A percentile compares a stretch with the other conserved stretches of the same genome.
phyloP scores from a whole-genome alignment of 2,797 vertebrate genomes.

The Pachyuromys duprasi region DNA sequence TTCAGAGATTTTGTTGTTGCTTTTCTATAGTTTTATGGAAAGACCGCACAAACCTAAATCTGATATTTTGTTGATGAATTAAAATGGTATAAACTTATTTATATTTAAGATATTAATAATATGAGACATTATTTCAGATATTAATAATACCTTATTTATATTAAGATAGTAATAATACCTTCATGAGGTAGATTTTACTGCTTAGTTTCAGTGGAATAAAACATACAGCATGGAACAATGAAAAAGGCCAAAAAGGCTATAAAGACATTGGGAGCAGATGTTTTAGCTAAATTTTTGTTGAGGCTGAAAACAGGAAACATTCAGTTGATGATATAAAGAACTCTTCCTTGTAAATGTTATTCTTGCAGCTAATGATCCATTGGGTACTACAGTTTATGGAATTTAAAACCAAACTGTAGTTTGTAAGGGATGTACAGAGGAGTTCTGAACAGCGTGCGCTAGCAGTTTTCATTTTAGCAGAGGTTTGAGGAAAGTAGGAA shows the following conservation, averaged over 20 bases:
- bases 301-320: slow-evolving; percentile 65
- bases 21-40: slow-evolving; percentile 62
- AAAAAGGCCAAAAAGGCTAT: background rate
- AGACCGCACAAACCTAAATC: background rate
- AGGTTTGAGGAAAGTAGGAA: slow-evolving; percentile 60
- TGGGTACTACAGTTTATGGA: background rate
- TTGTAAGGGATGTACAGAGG: slow-evolving; percentile 35
- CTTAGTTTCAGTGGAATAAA: slow-evolving; percentile 17
- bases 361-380: background rate
- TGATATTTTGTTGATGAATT: slow-evolving; percentile 19
- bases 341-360: slow-evolving; percentile 2
- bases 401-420: slow-evolving; percentile 20
- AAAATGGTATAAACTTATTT: slow-evolving; percentile 36
- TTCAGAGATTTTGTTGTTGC: slow-evolving; percentile 20
- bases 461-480: slow-evolving; percentile 21
- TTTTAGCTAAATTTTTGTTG: slow-evolving; percentile 51
- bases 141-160: background rate
- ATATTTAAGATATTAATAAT: background rate
- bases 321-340: slow-evolving; percentile 36
- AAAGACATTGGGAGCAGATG: slow-evolving; percentile 8
- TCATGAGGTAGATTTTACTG: background rate
- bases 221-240: background rate
- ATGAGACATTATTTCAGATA: no score
- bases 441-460: slow-evolving; percentile 12
- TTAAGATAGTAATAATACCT: background rate